A percentile compares a stretch with the other conserved stretches of the same genome.
phyloP scores from a whole-genome alignment of 2,113 vertebrate species.

The Cyphomyrus plagiostoma region DNA sequence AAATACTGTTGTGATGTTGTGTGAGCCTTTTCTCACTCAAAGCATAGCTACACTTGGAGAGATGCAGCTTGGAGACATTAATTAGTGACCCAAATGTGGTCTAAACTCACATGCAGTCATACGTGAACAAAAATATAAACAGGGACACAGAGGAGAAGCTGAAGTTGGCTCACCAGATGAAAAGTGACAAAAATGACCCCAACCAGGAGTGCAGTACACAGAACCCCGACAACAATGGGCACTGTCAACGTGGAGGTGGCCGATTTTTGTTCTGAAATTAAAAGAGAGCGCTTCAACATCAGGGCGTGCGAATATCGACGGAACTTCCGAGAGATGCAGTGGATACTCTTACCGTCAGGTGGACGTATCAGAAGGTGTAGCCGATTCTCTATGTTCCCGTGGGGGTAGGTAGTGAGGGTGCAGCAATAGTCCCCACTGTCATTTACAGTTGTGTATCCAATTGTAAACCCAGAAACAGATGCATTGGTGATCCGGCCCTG shows the following conservation, averaged over 20 bases:
- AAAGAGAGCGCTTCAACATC: background rate
- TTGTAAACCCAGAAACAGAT: background rate
- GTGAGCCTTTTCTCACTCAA: background rate
- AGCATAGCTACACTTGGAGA: background rate
- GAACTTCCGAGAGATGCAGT: background rate
- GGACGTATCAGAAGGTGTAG: background rate
- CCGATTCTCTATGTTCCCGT: background rate
- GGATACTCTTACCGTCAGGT: background rate
- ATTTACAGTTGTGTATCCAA: background rate
- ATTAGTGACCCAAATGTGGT: background rate
- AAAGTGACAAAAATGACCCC: background rate
- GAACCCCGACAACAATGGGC: background rate
- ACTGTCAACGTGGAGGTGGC: background rate
- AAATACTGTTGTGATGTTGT: background rate
- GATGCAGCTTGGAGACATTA: background rate
- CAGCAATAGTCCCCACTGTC: constrained; percentile 21
- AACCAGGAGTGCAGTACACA: background rate
- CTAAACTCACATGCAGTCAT: background rate
- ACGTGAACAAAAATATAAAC: background rate
- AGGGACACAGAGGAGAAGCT: background rate
- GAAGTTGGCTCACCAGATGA: background rate
- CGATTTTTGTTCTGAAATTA: background rate
- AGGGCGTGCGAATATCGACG: background rate
- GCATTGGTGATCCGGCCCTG: background rate
- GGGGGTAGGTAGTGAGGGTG: constrained; percentile 8